Evolutionary conservation across 1,140 invertebrate genomes (phyloP), one percentile per base, ranked within the genome.

Genomic region (Pentalonia nigronervosa): DNA sequence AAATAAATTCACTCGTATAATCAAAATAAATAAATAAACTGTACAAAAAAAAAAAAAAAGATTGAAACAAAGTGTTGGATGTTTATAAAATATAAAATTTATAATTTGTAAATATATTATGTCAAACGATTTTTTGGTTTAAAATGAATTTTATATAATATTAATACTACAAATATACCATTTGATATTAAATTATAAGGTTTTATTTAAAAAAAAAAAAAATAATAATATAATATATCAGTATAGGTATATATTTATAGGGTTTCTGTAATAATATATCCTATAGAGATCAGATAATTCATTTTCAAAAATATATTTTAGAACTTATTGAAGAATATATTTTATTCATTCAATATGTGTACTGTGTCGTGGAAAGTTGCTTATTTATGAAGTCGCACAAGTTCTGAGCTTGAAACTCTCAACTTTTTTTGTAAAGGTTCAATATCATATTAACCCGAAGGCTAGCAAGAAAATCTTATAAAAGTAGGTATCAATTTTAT

Each of bases 261-360:
- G 14, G 11, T n/a, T 76, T 14, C n/a, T 76, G 30, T 76, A 17
- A 76, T 76, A n/a, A n/a, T n/a, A 76, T 76, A 76, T 76, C 1
- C 30, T 76, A 76, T 76, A n/a, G 17, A 76, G 14, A 76, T 76
- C 60, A 84, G 9, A 84, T 30, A 30, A 45, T 84, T 45, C 9
- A n/a, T 47, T 47, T 47, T 87, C 11, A 1, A 87, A 87, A 87
- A 48, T 87, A 87, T n/a, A 47, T 87, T 47, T 87, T 8, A 0
- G 45, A 47, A 47, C 60, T 47, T 87, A 87, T 87, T 20, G 45
- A 87, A 30, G 45, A 87, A 87, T 48, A 41, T 41, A 84, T 41
- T 87, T 87, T 87, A 87, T 47, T 87, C 84, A n/a, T 87, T 36
- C 45, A 87, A 47, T 87, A 30, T 87, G 84, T 87, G 45, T 47